Evolutionary conservation across 1,140 invertebrate species (phyloP).

Genomic region (Ostrea denselamellosa): DNA sequence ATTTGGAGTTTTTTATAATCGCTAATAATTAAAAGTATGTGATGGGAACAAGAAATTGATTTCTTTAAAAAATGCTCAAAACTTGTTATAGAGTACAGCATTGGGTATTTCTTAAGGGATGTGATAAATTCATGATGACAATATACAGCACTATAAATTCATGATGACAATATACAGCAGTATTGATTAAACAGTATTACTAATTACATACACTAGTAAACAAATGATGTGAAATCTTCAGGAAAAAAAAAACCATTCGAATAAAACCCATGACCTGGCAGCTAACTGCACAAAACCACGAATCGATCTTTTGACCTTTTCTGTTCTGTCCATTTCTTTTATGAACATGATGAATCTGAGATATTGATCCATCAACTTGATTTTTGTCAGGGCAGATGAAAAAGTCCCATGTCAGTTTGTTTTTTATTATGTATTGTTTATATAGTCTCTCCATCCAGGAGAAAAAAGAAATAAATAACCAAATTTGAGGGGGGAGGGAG

Average conservation of each 20-base stretch:
- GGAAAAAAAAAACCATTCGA: not conserved
- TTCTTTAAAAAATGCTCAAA: no score
- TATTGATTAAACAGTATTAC: no score
- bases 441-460: not conserved
- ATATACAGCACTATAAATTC: no score
- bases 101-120: no score
- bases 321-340: not conserved
- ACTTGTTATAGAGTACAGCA: no score
- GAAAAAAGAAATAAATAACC: slow-evolving; percentile 7
- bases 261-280: not conserved
- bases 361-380: slow-evolving; percentile 15
- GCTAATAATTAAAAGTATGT: no score
- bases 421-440: not conserved
- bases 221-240: not conserved
- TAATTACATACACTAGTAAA: not conserved
- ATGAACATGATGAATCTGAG: not conserved
- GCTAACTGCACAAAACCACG: not conserved
- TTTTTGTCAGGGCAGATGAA: not conserved
- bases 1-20: not conserved
- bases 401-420: not conserved
- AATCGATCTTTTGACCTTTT: not conserved
- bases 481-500: not conserved
- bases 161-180: no score
- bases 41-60: no score
- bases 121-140: no score